phyloP scores from a whole-genome alignment of 2,797 vertebrate species.

The Heteromormyrus szaboi region DNA sequence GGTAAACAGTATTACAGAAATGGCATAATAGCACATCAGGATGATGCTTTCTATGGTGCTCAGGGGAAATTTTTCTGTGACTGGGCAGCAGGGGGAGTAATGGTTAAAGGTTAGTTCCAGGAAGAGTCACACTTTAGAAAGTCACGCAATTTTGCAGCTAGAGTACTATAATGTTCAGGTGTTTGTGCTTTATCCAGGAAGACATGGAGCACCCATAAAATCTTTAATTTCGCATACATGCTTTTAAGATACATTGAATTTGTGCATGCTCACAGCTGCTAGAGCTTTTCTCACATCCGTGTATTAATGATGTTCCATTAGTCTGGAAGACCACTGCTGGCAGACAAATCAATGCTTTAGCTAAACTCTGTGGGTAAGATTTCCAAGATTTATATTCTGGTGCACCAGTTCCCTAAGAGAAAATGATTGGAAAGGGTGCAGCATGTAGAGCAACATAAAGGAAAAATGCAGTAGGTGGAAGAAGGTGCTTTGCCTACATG shows the following conservation, averaged over 20 bases:
- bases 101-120: not conserved
- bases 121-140: not conserved
- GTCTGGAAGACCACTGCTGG: not conserved
- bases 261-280: not conserved
- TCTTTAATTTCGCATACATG: not conserved
- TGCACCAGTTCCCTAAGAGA: not conserved
- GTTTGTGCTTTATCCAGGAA: not conserved
- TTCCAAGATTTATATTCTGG: conserved; percentile 21
- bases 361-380: conserved; percentile 8
- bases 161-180: not conserved
- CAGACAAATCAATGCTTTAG: not conserved
- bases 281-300: not conserved
- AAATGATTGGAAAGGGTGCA: not conserved
- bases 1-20: not conserved
- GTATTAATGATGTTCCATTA: not conserved
- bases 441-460: not conserved
- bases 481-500: not conserved
- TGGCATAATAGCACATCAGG: not conserved
- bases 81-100: not conserved
- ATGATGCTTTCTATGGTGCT: not conserved
- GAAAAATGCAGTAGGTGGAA: not conserved
- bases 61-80: not conserved
- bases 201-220: not conserved
- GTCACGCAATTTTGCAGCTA: not conserved
- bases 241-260: not conserved